phyloP scores from a whole-genome alignment of 2,113 vertebrate genomes.

The Orthonyx spaldingii region DNA sequence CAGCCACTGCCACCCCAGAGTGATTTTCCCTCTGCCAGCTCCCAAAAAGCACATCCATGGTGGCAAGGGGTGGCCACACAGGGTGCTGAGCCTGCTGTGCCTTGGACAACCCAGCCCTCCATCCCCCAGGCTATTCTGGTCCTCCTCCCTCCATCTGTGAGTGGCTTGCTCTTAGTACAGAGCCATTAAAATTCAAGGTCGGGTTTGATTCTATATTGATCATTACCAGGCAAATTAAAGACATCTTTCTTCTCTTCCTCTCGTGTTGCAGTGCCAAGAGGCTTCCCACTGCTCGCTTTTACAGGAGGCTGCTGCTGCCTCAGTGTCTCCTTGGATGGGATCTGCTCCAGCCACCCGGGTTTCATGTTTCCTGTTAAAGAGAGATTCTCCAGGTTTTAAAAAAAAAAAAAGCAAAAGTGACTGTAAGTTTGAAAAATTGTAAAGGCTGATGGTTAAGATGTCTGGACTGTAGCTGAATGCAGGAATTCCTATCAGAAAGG shows the following conservation, averaged over 20 bases:
- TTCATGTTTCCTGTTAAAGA: background rate
- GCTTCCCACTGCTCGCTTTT: background rate
- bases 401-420: background rate
- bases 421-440: background rate
- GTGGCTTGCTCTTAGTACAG: background rate
- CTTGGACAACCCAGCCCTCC: background rate
- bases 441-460: background rate
- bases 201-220: constrained; percentile 36
- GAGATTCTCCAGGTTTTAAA: background rate
- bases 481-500: background rate
- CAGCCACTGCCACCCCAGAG: background rate
- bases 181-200: constrained; percentile 57
- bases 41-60: background rate
- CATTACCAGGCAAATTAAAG: constrained; percentile 62
- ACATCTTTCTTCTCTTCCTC: constrained; percentile 52
- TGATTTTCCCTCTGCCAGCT: background rate
- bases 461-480: background rate
- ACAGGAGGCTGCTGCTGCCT: constrained; percentile 8
- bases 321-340: background rate
- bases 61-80: background rate
- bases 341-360: background rate
- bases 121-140: background rate
- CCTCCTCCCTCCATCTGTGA: background rate
- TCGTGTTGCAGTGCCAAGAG: constrained; percentile 17
- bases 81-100: background rate